Base-by-base conservation (phyloP, 2,113 vertebrate genomes). In the Nanger granti region DNA sequence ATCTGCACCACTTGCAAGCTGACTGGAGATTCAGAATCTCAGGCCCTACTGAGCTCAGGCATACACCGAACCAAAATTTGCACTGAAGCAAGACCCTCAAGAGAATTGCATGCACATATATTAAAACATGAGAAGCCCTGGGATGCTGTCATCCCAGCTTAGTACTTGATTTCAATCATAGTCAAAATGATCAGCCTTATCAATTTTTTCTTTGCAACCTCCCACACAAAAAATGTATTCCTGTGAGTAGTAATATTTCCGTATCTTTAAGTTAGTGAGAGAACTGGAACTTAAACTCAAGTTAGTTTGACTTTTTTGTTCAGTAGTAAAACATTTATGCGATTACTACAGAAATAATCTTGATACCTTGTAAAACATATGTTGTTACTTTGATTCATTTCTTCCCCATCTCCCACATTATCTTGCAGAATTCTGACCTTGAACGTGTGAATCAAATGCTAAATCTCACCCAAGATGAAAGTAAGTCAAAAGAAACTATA, bases 391-490 rank as follows among this genome's bases (percentile, higher is more conserved):
- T 84, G 13, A 69, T 14, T 98, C 57, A 96, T 26, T 13, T 95
- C 64, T 20, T 97, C 29, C 79, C 34, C 54, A 8, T 13, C 6
- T 20, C 6, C 93, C 22, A 87, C 66, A 1, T 97, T 97, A 52
- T 69, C 85, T 99, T 98, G 60, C 96, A 99, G 99, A 0, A 0
- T 20, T 0, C 0, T 44, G 0, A n/a, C 49, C 0, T 20, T 47
- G 14, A 90, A 37, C 3, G 0, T 1, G 1, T 98, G 91, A 99
- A 99, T 22, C 0, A 79, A 97, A 98, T 87, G 59, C 97, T 99
- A 95, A 99, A 99, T 96, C 99, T 99, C 85, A 97, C 24, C 2
- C 0, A 90, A 80, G 92, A 95, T 91, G 97, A 98, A 98, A 98
- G 99, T 99, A 98, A 98, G 99, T 98, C 88, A 41, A 49, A 18